Evolutionary conservation across 2,797 vertebrate species (phyloP).

Genomic region (Sebastes umbrosus): DNA sequence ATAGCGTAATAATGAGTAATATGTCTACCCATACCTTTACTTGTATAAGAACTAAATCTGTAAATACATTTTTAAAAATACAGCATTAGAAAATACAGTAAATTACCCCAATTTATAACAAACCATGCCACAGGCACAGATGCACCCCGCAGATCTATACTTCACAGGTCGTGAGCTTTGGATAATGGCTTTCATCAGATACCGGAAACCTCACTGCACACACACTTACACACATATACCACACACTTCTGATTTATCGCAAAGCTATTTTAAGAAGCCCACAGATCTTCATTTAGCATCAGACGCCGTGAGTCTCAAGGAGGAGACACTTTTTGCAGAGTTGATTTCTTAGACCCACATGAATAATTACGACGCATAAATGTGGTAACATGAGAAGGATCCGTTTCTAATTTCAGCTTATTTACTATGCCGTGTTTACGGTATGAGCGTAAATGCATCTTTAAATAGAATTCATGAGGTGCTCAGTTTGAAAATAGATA

Average conservation of each 20-base stretch:
- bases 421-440: constrained; percentile 24
- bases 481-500: constrained; percentile 10
- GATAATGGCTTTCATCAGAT: constrained; percentile 20
- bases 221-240: constrained; percentile 6
- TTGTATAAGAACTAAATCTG: neutral
- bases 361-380: constrained; percentile 40
- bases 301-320: constrained; percentile 29
- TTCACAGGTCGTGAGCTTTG: constrained; percentile 20
- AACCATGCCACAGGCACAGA: neutral
- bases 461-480: constrained; percentile 16
- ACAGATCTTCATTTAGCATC: constrained; percentile 64
- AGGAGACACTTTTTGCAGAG: constrained; percentile 41
- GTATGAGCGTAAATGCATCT: neutral
- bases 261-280: constrained; percentile 69
- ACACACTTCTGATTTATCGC: constrained; percentile 58
- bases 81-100: neutral
- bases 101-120: neutral
- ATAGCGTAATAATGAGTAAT: neutral
- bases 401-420: constrained; percentile 29
- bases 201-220: constrained; percentile 3
- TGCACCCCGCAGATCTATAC: neutral
- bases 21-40: neutral
- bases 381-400: constrained; percentile 36
- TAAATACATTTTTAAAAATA: neutral
- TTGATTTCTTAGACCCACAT: constrained; percentile 13